These are phyloP conservation scores for Motacilla tschutschensis DNA, from an alignment of 2,113 vertebrate genomes.

Conservation along the genomic window DNA sequence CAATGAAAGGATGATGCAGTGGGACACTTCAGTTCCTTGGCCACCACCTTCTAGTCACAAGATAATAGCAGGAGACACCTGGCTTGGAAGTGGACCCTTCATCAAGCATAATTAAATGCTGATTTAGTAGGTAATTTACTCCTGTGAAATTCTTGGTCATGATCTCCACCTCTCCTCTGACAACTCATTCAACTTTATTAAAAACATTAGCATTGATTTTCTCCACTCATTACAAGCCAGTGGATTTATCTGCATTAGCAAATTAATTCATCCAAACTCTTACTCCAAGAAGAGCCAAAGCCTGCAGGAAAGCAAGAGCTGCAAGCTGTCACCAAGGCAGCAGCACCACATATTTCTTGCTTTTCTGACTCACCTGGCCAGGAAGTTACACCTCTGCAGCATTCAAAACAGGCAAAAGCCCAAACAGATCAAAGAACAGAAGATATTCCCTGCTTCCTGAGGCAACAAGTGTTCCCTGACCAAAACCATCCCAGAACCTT, in stretches of 20 bases:
- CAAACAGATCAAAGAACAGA: neutral
- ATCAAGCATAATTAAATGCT: neutral
- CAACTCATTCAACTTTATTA: slow-evolving; percentile 6
- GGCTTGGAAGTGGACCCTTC: neutral
- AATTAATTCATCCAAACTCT: neutral
- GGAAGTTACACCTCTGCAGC: neutral
- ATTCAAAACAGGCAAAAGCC: neutral
- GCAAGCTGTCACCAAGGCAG: neutral
- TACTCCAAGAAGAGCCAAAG: neutral
- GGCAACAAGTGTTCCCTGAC: neutral
- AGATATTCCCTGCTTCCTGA: neutral
- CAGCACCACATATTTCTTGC: neutral
- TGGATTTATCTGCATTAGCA: neutral
- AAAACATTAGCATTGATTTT: slow-evolving; percentile 26
- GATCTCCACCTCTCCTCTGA: slow-evolving; percentile 8
- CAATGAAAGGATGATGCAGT: neutral
- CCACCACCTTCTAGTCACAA: neutral
- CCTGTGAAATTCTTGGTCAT: neutral
- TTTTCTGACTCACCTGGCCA: neutral
- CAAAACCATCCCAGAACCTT: neutral
- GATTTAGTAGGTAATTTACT: neutral
- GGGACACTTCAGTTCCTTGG: neutral
- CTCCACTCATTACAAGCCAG: neutral
- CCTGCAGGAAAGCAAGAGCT: neutral
- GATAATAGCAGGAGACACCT: neutral